phyloP scores from a whole-genome alignment of 2,797 vertebrate genomes.

The Threskiornis aethiopicus region DNA sequence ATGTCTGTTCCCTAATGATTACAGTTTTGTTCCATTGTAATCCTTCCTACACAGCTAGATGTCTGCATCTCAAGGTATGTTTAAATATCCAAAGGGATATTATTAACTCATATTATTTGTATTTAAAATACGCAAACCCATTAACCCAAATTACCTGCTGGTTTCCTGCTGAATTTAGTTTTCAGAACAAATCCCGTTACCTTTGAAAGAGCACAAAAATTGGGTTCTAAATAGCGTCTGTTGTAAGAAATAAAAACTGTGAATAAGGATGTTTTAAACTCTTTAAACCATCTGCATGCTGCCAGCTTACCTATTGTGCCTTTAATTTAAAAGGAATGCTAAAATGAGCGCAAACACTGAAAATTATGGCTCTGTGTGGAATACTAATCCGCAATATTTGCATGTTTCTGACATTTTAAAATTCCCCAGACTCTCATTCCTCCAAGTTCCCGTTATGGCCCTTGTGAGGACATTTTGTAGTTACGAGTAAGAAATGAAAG shows the following conservation, averaged over 20 bases:
- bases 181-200: background rate
- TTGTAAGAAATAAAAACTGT: background rate
- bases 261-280: slow-evolving; percentile 10
- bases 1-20: background rate
- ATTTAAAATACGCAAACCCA: background rate
- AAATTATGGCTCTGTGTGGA: slow-evolving; percentile 46
- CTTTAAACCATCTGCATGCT: slow-evolving; percentile 6
- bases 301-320: slow-evolving; percentile 47
- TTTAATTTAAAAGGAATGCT: slow-evolving; percentile 53
- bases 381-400: background rate
- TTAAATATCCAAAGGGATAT: background rate
- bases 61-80: background rate
- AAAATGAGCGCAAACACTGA: slow-evolving; percentile 52
- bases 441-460: background rate
- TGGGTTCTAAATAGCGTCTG: background rate
- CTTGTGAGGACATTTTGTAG: background rate
- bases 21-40: background rate
- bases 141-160: background rate
- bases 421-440: slow-evolving; percentile 16
- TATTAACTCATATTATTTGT: background rate
- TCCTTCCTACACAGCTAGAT: background rate
- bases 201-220: background rate
- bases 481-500: background rate
- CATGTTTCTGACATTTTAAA: slow-evolving; percentile 24
- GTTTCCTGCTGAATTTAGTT: background rate